Evolutionary conservation across 2,888 invertebrate genomes (phyloP).

Genomic region (Petrolisthes manimaculis): DNA sequence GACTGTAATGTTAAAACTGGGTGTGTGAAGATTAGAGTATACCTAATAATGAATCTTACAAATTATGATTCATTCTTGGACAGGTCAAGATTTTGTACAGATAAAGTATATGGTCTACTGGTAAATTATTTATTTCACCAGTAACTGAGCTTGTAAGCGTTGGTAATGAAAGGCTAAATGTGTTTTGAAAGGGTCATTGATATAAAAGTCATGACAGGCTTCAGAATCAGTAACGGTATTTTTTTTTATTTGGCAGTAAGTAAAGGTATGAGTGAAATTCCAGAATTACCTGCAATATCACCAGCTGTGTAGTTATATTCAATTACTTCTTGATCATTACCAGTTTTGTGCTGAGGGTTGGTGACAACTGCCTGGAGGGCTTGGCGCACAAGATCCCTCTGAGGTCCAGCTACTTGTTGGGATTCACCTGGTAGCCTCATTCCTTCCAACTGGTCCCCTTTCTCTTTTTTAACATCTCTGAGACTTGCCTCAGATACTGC

Average conservation of each 20-base stretch:
- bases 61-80: too few species aligned
- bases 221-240: constrained; percentile 8
- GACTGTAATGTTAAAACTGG: background rate
- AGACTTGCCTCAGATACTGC: constrained; percentile 19
- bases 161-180: background rate
- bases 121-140: background rate
- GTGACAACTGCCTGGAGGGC: constrained; percentile 63
- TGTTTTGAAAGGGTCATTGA: background rate
- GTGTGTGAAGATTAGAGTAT: too few species aligned
- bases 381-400: constrained; percentile 57
- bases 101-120: background rate
- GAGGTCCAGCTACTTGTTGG: constrained; percentile 43
- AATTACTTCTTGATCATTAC: constrained; percentile 63
- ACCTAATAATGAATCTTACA: too few species aligned
- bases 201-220: background rate
- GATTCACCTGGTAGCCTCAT: constrained; percentile 33
- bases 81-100: background rate
- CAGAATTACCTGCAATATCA: constrained; percentile 63
- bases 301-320: constrained; percentile 65
- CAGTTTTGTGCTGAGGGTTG: constrained; percentile 53
- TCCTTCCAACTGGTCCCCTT: constrained; percentile 37
- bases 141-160: background rate
- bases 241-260: constrained; percentile 9
- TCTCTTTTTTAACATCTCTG: constrained; percentile 47
- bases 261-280: constrained; percentile 36